These are phyloP conservation scores for Drosophila mimetica DNA, from an alignment of 2,888 invertebrate genomes.

Conservation along the genomic window DNA sequence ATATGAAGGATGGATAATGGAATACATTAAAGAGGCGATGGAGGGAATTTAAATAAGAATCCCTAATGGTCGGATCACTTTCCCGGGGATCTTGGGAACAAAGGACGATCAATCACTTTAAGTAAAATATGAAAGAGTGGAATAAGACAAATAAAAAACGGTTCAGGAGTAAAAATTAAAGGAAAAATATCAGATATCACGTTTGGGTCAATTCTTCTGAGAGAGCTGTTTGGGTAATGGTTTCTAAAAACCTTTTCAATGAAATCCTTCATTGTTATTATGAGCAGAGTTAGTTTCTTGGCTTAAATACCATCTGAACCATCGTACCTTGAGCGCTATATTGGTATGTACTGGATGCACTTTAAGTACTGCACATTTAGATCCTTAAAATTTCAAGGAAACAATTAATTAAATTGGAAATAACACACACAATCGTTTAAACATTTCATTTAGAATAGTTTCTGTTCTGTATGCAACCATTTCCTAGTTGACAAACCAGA, in stretches of 20 bases:
- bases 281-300: no score
- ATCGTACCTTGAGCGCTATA: no score
- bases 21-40: not conserved
- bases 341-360: no score
- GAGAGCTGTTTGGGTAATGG: no score
- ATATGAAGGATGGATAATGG: not conserved
- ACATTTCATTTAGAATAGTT: not conserved
- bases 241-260: no score
- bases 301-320: no score
- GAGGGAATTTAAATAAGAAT: not conserved
- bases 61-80: conserved; percentile 1
- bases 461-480: conserved; percentile 1
- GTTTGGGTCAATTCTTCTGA: not conserved
- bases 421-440: no score
- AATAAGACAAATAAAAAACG: not conserved
- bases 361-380: no score
- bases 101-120: conserved; percentile 3
- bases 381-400: not conserved
- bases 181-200: not conserved
- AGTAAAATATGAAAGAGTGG: not conserved
- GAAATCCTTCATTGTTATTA: no score
- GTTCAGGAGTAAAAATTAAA: not conserved
- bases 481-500: conserved; percentile 18
- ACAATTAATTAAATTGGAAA: not conserved
- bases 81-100: not conserved